These are phyloP conservation scores for Colossoma macropomum DNA, from an alignment of 2,113 vertebrate genomes.

Conservation along the genomic window DNA sequence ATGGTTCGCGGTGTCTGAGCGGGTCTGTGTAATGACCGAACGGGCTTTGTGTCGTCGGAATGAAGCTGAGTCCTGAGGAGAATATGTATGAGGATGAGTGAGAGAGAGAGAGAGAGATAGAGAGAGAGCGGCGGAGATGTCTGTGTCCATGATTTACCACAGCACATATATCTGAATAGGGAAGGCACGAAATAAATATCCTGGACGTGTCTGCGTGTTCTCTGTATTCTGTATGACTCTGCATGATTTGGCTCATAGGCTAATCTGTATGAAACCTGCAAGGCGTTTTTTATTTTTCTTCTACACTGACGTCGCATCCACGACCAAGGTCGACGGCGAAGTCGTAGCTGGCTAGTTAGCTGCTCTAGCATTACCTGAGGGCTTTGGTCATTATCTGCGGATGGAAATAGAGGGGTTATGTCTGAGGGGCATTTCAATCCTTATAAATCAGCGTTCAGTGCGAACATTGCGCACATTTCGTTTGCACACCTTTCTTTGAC, in stretches of 20 bases:
- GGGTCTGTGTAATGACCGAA: neutral
- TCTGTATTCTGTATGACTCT: no score
- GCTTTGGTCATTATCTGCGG: neutral
- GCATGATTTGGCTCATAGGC: no score
- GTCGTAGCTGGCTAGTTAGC: neutral
- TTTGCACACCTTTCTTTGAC: neutral
- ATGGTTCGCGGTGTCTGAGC: neutral
- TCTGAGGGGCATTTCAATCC: neutral
- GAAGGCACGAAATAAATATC: neutral
- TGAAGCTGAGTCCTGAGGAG: conserved; percentile 44
- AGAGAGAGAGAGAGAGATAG: conserved; percentile 1
- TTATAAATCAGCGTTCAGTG: neutral
- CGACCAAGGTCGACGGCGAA: conserved; percentile 52
- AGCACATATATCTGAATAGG: neutral
- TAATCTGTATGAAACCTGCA: neutral
- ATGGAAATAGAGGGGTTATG: neutral
- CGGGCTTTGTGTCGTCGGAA: conserved; percentile 1
- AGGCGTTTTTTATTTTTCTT: neutral
- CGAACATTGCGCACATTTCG: no score
- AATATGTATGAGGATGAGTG: conserved; percentile 59
- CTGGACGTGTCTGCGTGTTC: no score
- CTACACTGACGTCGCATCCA: conserved; percentile 13
- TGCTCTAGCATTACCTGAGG: neutral
- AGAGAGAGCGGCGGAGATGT: neutral
- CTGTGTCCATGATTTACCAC: neutral